phyloP scores from a whole-genome alignment of 1,140 invertebrate genomes.

The Diabrotica undecimpunctata region DNA sequence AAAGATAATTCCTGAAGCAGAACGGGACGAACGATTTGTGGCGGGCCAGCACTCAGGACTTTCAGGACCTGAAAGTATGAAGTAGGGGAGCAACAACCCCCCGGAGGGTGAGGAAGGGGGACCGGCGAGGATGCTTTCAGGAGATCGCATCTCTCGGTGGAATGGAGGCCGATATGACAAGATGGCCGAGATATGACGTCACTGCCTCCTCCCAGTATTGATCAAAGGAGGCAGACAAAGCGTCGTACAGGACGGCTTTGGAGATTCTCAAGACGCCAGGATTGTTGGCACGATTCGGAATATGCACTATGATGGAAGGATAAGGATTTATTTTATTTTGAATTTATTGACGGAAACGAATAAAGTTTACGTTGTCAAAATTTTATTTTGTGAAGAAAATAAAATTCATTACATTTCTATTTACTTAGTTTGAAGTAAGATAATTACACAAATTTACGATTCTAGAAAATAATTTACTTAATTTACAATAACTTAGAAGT shows the following conservation, averaged over 20 bases:
- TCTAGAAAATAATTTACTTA: too few relatives aligned
- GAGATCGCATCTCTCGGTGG: conserved; percentile 40
- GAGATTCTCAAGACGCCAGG: conserved; percentile 19
- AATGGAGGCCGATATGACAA: conserved; percentile 46
- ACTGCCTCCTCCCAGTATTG: conserved; percentile 43
- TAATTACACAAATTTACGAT: too few relatives aligned
- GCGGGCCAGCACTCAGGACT: conserved; percentile 1
- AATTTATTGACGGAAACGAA: not conserved
- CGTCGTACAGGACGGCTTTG: conserved; percentile 1
- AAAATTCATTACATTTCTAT: too few relatives aligned
- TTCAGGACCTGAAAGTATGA: conserved; percentile 1
- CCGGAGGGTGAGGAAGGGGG: conserved; percentile 27
- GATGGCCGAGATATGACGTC: conserved; percentile 48
- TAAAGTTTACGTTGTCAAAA: too few relatives aligned
- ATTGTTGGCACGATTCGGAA: conserved; percentile 3
- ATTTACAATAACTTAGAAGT: too few relatives aligned
- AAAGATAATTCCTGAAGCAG: conserved; percentile 10
- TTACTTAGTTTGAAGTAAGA: too few relatives aligned
- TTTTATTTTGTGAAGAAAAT: too few relatives aligned
- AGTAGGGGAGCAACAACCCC: conserved; percentile 16
- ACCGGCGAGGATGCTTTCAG: conserved; percentile 30
- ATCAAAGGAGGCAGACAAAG: conserved; percentile 35
- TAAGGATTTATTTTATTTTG: not conserved
- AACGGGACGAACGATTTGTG: conserved; percentile 4
- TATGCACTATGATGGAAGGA: not conserved